Evolutionary conservation across 2,113 vertebrate genomes (phyloP).

Genomic region (Podocnemis expansa): DNA sequence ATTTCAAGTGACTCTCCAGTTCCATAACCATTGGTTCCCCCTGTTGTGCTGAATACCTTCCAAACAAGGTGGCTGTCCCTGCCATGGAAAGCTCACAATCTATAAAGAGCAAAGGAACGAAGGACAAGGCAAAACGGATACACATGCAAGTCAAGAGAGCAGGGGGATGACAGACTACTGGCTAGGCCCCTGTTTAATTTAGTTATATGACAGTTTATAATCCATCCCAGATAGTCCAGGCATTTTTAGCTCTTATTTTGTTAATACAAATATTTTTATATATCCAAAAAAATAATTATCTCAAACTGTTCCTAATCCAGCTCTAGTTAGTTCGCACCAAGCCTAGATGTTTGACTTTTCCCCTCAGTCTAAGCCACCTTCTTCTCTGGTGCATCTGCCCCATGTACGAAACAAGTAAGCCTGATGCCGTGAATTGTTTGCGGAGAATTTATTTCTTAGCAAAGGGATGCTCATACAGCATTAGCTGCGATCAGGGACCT

Average conservation of each 20-base stretch:
- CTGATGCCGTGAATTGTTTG: neutral
- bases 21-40: slow-evolving; percentile 8
- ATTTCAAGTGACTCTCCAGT: neutral
- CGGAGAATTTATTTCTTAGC: neutral
- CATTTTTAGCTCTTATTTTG: neutral
- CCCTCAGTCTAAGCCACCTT: neutral
- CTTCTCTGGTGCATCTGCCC: neutral
- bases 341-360: neutral
- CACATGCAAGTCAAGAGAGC: neutral
- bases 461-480: neutral
- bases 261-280: neutral
- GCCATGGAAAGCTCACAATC: slow-evolving; percentile 10
- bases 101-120: neutral
- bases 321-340: neutral
- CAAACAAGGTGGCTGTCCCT: slow-evolving; percentile 24
- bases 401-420: neutral
- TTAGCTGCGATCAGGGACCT: neutral
- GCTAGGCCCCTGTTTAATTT: neutral
- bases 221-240: neutral
- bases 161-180: neutral
- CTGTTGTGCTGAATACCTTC: neutral
- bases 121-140: neutral
- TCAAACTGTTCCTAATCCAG: neutral
- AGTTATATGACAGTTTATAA: neutral
- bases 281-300: neutral